Evolutionary conservation across 2,797 vertebrate species (phyloP).

Genomic region (Numenius phaeopus): DNA sequence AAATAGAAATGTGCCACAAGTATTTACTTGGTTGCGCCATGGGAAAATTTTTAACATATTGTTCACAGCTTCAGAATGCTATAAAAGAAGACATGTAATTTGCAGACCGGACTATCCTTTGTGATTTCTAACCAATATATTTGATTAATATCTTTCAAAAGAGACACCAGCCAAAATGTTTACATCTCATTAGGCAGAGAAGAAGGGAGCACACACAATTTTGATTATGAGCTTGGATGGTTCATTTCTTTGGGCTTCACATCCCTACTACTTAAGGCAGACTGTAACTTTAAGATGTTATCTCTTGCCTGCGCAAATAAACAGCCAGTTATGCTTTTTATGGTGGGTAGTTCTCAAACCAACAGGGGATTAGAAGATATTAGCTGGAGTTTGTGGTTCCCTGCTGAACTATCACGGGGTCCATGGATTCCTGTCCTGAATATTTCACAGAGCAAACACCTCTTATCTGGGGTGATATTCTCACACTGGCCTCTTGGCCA

Average conservation of each 20-base stretch:
- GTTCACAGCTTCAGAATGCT: constrained; percentile 77
- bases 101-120: constrained; percentile 49
- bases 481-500: constrained; percentile 78
- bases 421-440: constrained; percentile 65
- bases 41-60: constrained; percentile 82
- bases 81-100: constrained; percentile 70
- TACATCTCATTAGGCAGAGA: constrained; percentile 73
- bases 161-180: constrained; percentile 70
- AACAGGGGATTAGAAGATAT: constrained; percentile 78
- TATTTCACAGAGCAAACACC: constrained; percentile 78
- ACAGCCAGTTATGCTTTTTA: constrained; percentile 79
- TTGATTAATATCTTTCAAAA: constrained; percentile 74
- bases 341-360: constrained; percentile 75
- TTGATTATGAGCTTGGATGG: constrained; percentile 42
- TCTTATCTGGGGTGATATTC: constrained; percentile 79
- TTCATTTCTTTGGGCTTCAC: constrained; percentile 59
- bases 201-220: constrained; percentile 40
- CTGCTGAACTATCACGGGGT: constrained; percentile 69
- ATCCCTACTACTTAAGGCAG: constrained; percentile 63
- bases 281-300: constrained; percentile 80
- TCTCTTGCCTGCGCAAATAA: constrained; percentile 76
- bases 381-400: constrained; percentile 74
- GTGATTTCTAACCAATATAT: constrained; percentile 70
- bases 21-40: constrained; percentile 80
- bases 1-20: constrained; percentile 82